phyloP scores from a whole-genome alignment of 2,113 vertebrate genomes.

The Cebidichthys violaceus region DNA sequence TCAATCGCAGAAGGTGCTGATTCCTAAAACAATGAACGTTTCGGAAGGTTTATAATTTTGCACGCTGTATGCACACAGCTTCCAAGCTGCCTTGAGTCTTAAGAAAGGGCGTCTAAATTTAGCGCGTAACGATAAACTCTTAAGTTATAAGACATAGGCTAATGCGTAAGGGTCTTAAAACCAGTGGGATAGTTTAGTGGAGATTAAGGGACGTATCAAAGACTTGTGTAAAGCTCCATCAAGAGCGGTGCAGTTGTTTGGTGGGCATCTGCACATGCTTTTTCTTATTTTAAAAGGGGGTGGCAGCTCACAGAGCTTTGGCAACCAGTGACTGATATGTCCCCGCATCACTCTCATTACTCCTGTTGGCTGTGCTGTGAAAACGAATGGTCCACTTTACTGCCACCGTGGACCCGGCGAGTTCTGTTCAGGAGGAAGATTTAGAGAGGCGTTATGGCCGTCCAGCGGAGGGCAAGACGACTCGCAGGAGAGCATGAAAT shows the following conservation, averaged over 20 bases:
- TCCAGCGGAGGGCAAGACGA: conserved; percentile 60
- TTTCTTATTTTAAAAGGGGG: neutral
- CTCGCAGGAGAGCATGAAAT: conserved; percentile 73
- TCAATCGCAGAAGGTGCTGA: conserved; percentile 28
- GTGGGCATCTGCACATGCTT: conserved; percentile 71
- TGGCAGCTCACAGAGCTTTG: conserved; percentile 64
- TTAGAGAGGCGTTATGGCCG: conserved; percentile 64
- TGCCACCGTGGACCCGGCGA: conserved; percentile 51
- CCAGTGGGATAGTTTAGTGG: conserved; percentile 79
- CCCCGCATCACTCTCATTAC: conserved; percentile 64
- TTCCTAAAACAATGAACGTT: conserved; percentile 70
- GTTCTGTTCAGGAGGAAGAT: conserved; percentile 72
- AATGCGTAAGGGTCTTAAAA: conserved; percentile 78
- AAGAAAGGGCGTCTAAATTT: conserved; percentile 77
- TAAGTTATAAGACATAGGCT: conserved; percentile 82
- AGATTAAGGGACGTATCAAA: conserved; percentile 80
- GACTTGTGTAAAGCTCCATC: conserved; percentile 76
- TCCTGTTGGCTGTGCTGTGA: conserved; percentile 64
- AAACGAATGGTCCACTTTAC: conserved; percentile 76
- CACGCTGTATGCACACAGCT: conserved; percentile 51
- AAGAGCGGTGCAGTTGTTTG: conserved; percentile 64
- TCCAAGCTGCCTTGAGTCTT: conserved; percentile 70
- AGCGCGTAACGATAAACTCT: conserved; percentile 78
- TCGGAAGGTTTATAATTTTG: conserved; percentile 58
- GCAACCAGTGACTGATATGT: conserved; percentile 70